Base-by-base conservation (phyloP, 1,140 invertebrate genomes). In the Drosophila ambigua region DNA sequence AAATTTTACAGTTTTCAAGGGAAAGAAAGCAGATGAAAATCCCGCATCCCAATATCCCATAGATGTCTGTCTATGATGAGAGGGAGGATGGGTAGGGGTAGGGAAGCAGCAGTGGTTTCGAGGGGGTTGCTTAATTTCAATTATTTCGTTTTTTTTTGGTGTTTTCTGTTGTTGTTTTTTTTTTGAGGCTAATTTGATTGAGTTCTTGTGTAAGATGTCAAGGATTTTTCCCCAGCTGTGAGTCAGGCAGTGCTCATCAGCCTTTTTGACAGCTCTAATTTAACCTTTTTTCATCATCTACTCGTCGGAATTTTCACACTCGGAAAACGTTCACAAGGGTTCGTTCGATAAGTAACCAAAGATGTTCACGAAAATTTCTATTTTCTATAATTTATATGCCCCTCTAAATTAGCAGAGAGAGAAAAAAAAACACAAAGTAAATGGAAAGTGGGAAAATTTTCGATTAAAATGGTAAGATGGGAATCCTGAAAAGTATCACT, bases 171-270 rank as follows among this genome's bases (percentile, higher is more conserved):
- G 11, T 39, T 39, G 4, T 11, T 11, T 45, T 23, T 15, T 72
- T 58, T 76, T 50, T 59, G 24, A 63, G 23, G 63, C 75, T 83
- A 88, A 87, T 87, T 88, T 87, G 83, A 87, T 87, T 88, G 83
- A 87, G 79, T 87, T 87, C 68, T 66, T 79, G 67, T 87, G 83
- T 87, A 65, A 57, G 62, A 66, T 87, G 83, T 87, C 83, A 87
- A 52, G 28, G 41, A 53, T 20, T 16, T 16, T 23, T 11, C 5
- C 5, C n/a, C 13, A 53, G 51, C 13, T 39, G 51, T 20, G 24
- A 53, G 4, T 39, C 2, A 9, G 57, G 57, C 44, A 26, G 28
- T 46, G 39, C 15, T 48, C 24, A 43, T 45, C 31, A 11, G 31
- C 11, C 2, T 39, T 54, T 52, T 58, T 78, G 58, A 35, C 50